These are phyloP conservation scores for Drosophila melanosoma DNA, from an alignment of 2,888 invertebrate genomes.

Conservation along the genomic window DNA sequence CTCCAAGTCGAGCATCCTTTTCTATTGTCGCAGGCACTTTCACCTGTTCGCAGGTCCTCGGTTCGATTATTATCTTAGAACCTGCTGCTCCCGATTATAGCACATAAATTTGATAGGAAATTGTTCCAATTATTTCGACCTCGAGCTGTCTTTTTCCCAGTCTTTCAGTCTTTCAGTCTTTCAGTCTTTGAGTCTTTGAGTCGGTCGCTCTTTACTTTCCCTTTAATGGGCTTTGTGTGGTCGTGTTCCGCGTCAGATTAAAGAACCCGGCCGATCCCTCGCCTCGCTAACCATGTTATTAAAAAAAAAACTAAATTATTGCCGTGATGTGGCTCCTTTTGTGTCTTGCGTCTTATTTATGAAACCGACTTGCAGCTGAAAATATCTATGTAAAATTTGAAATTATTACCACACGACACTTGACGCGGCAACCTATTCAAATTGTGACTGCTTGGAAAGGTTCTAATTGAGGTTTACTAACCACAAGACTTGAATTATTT, in stretches of 20 bases:
- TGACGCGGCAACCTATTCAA: slow-evolving; percentile 17
- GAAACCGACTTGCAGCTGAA: slow-evolving; percentile 59
- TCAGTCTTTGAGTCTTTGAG: slow-evolving; percentile 1
- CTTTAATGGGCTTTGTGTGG: slow-evolving; percentile 77
- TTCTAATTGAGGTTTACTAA: slow-evolving; percentile 2
- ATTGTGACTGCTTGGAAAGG: slow-evolving; percentile 9
- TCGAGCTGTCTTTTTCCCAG: slow-evolving; percentile 21
- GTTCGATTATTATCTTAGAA: slow-evolving; percentile 80
- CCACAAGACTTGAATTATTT: neutral
- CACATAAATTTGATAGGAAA: slow-evolving; percentile 80
- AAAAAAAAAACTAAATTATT: slow-evolving; percentile 67
- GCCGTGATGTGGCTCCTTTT: slow-evolving; percentile 22
- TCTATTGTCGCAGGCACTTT: slow-evolving; percentile 67
- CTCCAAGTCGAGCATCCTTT: slow-evolving; percentile 45
- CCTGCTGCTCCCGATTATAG: slow-evolving; percentile 80
- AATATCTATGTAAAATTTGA: slow-evolving; percentile 36
- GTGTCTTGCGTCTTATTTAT: slow-evolving; percentile 60
- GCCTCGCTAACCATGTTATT: slow-evolving; percentile 60
- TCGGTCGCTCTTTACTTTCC: slow-evolving; percentile 43
- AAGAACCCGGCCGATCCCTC: slow-evolving; percentile 61
- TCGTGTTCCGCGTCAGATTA: slow-evolving; percentile 75
- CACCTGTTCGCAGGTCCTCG: slow-evolving; percentile 65
- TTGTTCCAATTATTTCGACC: slow-evolving; percentile 78
- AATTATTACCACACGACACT: slow-evolving; percentile 28
- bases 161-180: slow-evolving; percentile 18